Percentiles rank a stretch among this genome's conserved stretches.
Conservation (phyloP, 2,113 vertebrate genomes). For the Pteruthius melanotis region DNA sequence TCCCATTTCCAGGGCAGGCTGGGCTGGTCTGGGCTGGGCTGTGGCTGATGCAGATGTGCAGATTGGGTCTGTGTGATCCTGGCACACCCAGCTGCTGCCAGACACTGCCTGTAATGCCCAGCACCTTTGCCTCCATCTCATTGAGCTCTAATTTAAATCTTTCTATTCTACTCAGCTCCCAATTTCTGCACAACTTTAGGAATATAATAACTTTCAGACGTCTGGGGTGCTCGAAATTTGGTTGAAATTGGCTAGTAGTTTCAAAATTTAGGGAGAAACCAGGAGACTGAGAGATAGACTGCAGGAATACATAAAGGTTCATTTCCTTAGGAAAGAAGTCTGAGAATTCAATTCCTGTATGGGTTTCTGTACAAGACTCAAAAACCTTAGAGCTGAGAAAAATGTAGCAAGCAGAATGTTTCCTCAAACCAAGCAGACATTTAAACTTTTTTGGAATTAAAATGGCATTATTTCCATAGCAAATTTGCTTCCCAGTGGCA, state of each 20-base stretch:
- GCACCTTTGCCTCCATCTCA: neutral
- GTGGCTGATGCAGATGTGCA: neutral
- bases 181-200: neutral
- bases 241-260: neutral
- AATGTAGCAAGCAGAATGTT: neutral
- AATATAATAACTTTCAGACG: neutral
- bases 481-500: neutral
- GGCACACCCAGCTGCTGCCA: accelerated
- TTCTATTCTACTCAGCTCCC: conserved; percentile 11
- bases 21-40: neutral
- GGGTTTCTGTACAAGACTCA: neutral
- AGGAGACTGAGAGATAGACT: neutral
- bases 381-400: neutral
- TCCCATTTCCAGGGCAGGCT: neutral
- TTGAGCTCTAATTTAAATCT: neutral
- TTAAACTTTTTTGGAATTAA: neutral
- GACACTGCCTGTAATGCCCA: neutral
- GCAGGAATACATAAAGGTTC: neutral
- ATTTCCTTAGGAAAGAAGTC: neutral
- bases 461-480: neutral
- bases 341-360: neutral
- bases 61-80: neutral
- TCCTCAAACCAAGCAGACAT: neutral
- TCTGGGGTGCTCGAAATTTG: neutral
- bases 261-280: neutral